These are phyloP conservation scores for Hypsibius dujardini DNA, from an alignment of 1,140 invertebrate species.

Conservation along the genomic window DNA sequence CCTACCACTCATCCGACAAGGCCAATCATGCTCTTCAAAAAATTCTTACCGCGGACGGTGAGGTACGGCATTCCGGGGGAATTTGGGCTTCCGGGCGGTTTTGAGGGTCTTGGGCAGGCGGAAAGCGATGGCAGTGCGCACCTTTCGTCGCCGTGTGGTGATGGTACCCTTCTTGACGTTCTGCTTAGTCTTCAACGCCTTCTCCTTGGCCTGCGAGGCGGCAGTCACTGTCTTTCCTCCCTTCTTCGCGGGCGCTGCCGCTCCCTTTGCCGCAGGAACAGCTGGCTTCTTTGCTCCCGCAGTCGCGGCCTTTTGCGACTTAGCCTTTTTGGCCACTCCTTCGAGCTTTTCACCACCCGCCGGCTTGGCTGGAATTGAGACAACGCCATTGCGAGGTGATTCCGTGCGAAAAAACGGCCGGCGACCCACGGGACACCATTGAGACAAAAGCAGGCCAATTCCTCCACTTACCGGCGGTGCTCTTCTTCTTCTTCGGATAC, in stretches of 20 bases:
- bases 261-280: neutral
- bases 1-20: too few relatives aligned
- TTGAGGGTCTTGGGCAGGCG: conserved; percentile 75
- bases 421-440: too few relatives aligned
- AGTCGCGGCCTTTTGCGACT: conserved; percentile 4
- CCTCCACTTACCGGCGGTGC: too few relatives aligned
- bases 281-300: neutral
- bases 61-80: conserved; percentile 79
- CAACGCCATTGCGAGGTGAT: too few relatives aligned
- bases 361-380: too few relatives aligned
- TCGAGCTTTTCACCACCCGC: neutral
- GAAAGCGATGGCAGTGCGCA: conserved; percentile 85
- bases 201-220: conserved; percentile 24
- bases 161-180: conserved; percentile 65
- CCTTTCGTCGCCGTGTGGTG: conserved; percentile 66
- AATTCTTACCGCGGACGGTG: conserved; percentile 67
- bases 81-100: conserved; percentile 75
- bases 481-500: too few relatives aligned
- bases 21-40: too few relatives aligned
- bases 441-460: too few relatives aligned
- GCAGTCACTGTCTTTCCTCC: conserved; percentile 12
- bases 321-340: conserved; percentile 1
- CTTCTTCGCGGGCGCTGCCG: neutral
- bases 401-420: too few relatives aligned
- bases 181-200: conserved; percentile 34